A percentile compares a stretch with the other conserved stretches of the same genome.
Conservation (phyloP, 2,888 invertebrate genomes). For the Eustalomyia histrio region DNA sequence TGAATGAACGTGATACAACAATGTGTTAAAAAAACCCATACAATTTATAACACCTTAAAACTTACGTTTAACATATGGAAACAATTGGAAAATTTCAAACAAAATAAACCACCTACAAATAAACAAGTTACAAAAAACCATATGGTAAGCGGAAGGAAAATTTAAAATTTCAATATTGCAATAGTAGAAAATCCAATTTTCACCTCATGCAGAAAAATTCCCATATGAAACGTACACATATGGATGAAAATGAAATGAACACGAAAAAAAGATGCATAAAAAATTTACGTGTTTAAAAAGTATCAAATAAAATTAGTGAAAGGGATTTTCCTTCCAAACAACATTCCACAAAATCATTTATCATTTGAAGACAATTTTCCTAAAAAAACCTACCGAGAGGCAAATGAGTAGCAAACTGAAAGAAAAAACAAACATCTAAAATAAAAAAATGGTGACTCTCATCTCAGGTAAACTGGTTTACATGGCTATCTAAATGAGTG, state of each 20-base stretch:
- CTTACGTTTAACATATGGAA: conserved; percentile 44
- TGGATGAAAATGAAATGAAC: conserved; percentile 16
- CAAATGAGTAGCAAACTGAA: background rate
- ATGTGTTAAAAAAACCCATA: conserved; percentile 1
- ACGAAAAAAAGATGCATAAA: background rate
- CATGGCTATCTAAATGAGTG: background rate
- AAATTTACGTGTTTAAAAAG: conserved; percentile 29
- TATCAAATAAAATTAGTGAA: conserved; percentile 37
- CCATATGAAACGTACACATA: conserved; percentile 5
- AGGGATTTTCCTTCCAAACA: conserved; percentile 31
- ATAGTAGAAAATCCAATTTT: conserved; percentile 17
- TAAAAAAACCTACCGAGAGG: too few relatives aligned
- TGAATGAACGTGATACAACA: conserved; percentile 49
- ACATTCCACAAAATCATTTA: conserved; percentile 11
- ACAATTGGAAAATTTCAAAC: conserved; percentile 51
- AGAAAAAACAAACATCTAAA: background rate
- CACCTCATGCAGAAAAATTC: conserved; percentile 37
- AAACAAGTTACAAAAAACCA: conserved; percentile 12
- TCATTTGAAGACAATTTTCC: background rate
- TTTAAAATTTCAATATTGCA: background rate
- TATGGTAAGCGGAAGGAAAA: conserved; percentile 20
- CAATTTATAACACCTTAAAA: conserved; percentile 41
- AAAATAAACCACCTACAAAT: conserved; percentile 36
- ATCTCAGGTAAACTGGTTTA: conserved; percentile 13
- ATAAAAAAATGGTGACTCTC: conserved; percentile 16